These are phyloP conservation scores for Hypocryptadius cinnamomeus DNA, from an alignment of 2,113 vertebrate species.

Conservation along the genomic window DNA sequence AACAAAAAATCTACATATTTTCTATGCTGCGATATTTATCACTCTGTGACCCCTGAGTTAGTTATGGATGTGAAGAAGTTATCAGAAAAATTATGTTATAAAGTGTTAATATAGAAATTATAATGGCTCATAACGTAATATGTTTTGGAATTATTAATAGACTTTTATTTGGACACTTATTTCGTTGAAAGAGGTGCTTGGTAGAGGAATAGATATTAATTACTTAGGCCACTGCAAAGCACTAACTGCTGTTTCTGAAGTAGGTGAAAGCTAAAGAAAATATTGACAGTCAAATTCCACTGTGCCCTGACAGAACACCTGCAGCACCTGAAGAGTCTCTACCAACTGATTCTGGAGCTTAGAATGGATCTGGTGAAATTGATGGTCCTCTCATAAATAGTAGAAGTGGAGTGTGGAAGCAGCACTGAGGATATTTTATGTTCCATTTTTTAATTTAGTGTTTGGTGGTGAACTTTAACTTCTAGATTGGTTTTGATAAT, in stretches of 20 bases:
- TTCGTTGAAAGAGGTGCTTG: background rate
- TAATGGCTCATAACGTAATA: background rate
- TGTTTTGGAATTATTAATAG: background rate
- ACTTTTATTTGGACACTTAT: background rate
- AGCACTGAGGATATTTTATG: background rate
- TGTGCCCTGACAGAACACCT: background rate
- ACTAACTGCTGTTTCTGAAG: background rate
- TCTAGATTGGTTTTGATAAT: background rate
- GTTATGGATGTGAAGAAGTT: background rate
- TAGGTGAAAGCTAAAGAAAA: background rate
- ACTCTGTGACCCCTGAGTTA: background rate
- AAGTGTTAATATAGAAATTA: background rate
- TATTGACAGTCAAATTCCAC: background rate
- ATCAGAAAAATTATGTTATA: background rate
- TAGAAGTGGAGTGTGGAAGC: background rate
- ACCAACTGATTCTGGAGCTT: background rate
- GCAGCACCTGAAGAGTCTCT: background rate
- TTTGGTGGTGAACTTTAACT: background rate
- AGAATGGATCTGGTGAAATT: background rate
- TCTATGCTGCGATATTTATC: background rate
- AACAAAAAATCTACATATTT: background rate
- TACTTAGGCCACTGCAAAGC: background rate
- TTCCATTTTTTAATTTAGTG: background rate
- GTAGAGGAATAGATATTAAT: background rate
- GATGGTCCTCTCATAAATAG: background rate